A percentile compares a stretch with the other conserved stretches of the same genome.
Evolutionary conservation across 2,113 vertebrate species (phyloP).

Genomic region (Lophius piscatorius): DNA sequence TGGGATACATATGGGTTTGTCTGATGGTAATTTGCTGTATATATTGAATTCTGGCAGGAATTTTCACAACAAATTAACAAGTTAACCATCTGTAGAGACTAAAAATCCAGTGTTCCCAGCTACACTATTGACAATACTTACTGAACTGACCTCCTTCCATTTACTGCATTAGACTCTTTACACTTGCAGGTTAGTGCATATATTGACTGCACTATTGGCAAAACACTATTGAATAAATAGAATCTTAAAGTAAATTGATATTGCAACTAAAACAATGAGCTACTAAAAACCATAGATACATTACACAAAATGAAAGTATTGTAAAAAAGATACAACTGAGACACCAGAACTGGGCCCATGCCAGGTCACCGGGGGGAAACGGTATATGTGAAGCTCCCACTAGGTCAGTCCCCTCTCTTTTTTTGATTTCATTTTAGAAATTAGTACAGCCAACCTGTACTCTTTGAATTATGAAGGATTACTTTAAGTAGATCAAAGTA

Average conservation of each 20-base stretch:
- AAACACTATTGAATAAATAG: slow-evolving; percentile 75
- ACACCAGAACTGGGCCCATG: slow-evolving; percentile 27
- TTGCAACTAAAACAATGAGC: slow-evolving; percentile 44
- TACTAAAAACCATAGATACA: slow-evolving; percentile 38
- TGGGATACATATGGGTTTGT: background rate
- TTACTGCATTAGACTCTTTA: slow-evolving; percentile 61
- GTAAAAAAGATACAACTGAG: slow-evolving; percentile 21
- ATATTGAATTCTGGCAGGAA: slow-evolving; percentile 4
- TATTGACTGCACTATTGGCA: slow-evolving; percentile 80
- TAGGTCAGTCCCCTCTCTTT: slow-evolving; percentile 17
- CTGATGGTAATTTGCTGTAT: slow-evolving; percentile 15
- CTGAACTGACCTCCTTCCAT: slow-evolving; percentile 57
- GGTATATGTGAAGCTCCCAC: slow-evolving; percentile 4
- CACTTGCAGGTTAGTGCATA: slow-evolving; percentile 53
- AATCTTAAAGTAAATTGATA: slow-evolving; percentile 63
- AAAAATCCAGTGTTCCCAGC: slow-evolving; percentile 54
- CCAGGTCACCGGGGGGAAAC: background rate
- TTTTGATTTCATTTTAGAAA: slow-evolving; percentile 58
- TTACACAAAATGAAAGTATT: slow-evolving; percentile 47
- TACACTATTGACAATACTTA: slow-evolving; percentile 65
- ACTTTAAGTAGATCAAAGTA: slow-evolving; percentile 60
- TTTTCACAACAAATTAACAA: slow-evolving; percentile 8
- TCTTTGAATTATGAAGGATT: slow-evolving; percentile 62
- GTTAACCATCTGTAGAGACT: slow-evolving; percentile 43
- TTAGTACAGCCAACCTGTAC: slow-evolving; percentile 56